Evolutionary conservation across 2,113 vertebrate genomes (phyloP).

Genomic region (Anas platyrhynchos): DNA sequence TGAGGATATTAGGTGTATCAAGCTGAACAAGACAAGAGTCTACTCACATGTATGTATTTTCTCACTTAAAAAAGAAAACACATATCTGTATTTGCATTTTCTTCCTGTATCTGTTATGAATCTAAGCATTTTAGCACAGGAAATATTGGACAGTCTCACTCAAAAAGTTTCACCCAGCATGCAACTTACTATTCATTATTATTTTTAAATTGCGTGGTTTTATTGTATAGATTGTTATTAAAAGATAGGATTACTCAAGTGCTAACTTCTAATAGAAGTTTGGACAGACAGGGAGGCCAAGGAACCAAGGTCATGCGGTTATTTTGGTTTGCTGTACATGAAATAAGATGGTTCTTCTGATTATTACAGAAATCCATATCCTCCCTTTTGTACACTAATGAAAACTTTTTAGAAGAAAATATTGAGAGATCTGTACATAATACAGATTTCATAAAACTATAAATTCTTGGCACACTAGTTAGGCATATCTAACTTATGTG

Average conservation of each 20-base stretch:
- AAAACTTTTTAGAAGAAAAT: background rate
- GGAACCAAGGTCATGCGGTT: background rate
- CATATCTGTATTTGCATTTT: background rate
- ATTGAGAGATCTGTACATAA: background rate
- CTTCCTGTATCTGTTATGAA: background rate
- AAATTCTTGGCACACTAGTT: constrained; percentile 15
- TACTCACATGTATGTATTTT: background rate
- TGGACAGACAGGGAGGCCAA: background rate
- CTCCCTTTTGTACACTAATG: background rate
- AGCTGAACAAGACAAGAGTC: background rate
- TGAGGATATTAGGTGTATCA: background rate
- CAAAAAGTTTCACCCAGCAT: background rate
- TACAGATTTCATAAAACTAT: constrained; percentile 39
- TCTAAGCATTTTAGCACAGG: background rate
- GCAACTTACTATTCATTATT: background rate
- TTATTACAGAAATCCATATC: background rate
- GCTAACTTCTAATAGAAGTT: background rate
- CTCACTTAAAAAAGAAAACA: background rate
- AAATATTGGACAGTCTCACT: background rate
- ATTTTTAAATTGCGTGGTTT: background rate
- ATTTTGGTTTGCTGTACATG: background rate
- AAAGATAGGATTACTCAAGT: constrained; percentile 1
- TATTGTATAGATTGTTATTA: background rate
- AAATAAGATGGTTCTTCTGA: background rate
- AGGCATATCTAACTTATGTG: constrained; percentile 30